A percentile compares a stretch with the other conserved stretches of the same genome.
These are phyloP conservation scores for Euura saliciscinereae DNA, from an alignment of 1,140 invertebrate species.

Conservation along the genomic window DNA sequence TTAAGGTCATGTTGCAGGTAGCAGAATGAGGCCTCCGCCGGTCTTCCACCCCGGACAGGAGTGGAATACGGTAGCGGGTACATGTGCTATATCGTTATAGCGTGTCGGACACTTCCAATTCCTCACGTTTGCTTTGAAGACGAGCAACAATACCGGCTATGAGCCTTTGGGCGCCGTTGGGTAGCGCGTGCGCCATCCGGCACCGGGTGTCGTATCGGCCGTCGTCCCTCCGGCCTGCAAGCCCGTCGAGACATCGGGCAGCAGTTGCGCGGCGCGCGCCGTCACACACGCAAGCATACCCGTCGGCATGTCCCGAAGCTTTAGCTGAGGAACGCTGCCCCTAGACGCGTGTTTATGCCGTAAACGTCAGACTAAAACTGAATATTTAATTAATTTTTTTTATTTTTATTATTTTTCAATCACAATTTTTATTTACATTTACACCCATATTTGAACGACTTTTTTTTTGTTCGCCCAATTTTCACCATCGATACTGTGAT, in stretches of 20 bases:
- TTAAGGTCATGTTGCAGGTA: background rate
- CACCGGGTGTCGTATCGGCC: conserved; percentile 28
- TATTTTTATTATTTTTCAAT: background rate
- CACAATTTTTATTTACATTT: too few relatives aligned
- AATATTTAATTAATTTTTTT: background rate
- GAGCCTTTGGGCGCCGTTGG: conserved; percentile 7
- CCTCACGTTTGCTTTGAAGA: conserved; percentile 26
- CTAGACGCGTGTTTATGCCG: conserved; percentile 10
- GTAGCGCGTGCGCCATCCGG: conserved; percentile 46
- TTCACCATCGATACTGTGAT: too few relatives aligned
- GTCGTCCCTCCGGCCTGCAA: conserved; percentile 26
- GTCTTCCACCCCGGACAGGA: background rate
- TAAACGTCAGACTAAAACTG: background rate
- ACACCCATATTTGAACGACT: too few relatives aligned
- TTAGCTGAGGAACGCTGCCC: conserved; percentile 2
- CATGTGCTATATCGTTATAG: too few relatives aligned
- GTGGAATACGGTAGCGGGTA: background rate
- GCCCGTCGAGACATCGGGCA: conserved; percentile 44
- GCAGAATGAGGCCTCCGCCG: too few relatives aligned
- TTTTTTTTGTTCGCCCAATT: too few relatives aligned
- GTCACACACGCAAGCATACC: conserved; percentile 52
- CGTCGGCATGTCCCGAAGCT: conserved; percentile 4
- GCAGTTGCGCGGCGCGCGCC: conserved; percentile 60
- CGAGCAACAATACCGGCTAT: conserved; percentile 8
- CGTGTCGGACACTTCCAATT: conserved; percentile 22